Base-by-base conservation (phyloP, 2,113 vertebrate species). In the Siniperca chuatsi region DNA sequence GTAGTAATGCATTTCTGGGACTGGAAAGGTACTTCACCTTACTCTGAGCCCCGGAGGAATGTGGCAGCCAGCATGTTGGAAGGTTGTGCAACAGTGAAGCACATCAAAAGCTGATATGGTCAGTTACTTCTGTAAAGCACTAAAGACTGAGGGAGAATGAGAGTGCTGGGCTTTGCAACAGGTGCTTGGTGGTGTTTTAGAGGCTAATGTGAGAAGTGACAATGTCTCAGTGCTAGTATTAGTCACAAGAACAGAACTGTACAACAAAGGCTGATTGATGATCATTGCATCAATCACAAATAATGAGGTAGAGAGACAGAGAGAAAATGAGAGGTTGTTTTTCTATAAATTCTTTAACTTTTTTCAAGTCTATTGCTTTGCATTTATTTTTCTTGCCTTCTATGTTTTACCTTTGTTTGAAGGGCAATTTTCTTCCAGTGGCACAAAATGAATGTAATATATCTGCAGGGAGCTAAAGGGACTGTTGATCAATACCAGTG, bases 21-120 rank as follows among this genome's bases (percentile, higher is more conserved):
- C 64, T 65, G 67, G 15, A 67, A 37, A 74, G 71, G 75, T 67
- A 62, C 74, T 81, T 79, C 48, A 21, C 72, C 68, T 90, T 57
- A 70, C 58, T 74, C 44, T 21, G 40, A 84, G 85, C 71, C 29
- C 33, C 0, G 5, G 21, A 87, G 86, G 87, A 93, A 89, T 90
- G 86, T 46, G 67, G 62, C 67, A 16, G 78, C 87, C 87, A 12
- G 75, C 85, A 85, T 72, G 77, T 66, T 48, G 55, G 67, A 79
- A 57, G 25, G 86, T 64, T 87, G 87, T 21, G 87, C 87, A 87
- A 76, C 84, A 79, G 66, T 12, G 82, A 69, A 64, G 78, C 79
- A 87, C 91, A 87, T 92, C 86, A 90, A 89, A 90, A 71, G 67
- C 79, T 33, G 76, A 87, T 44, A 89, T 74, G 86, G 73, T 82